Conservation (phyloP, 1,140 invertebrate species). For the Fopius arisanus region DNA sequence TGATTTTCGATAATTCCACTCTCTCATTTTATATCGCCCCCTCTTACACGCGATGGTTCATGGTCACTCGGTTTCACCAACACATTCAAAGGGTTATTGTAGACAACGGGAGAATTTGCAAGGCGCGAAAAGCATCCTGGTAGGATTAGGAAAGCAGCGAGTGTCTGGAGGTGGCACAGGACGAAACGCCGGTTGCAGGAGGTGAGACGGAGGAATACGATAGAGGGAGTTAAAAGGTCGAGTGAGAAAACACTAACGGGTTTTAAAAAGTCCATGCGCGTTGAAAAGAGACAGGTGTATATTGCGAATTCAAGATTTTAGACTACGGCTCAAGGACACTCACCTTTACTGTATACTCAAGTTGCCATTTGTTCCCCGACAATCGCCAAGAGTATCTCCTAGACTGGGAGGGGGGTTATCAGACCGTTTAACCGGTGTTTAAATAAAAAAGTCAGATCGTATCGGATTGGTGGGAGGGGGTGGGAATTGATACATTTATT, state of each 20-base stretch:
- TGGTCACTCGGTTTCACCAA: no score
- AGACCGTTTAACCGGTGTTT: background rate
- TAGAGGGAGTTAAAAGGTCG: conserved; percentile 21
- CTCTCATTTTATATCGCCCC: no score
- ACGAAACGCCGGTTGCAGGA: conserved; percentile 43
- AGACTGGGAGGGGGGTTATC: background rate
- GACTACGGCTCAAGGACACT: conserved; percentile 31
- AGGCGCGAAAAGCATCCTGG: conserved; percentile 57
- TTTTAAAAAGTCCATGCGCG: background rate
- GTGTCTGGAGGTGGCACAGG: conserved; percentile 57
- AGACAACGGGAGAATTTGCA: conserved; percentile 45
- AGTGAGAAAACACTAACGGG: background rate
- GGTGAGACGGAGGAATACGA: conserved; percentile 17
- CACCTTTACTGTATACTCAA: background rate
- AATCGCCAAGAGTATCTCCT: background rate
- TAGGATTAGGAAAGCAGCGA: conserved; percentile 53
- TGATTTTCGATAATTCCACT: no score
- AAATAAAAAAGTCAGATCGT: background rate
- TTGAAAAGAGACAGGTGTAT: conserved; percentile 36
- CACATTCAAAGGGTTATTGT: background rate
- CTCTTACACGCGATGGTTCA: no score
- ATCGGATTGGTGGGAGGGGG: no score
- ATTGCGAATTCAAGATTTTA: conserved; percentile 40
- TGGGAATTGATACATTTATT: no score
- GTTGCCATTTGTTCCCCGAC: conserved; percentile 6